Evolutionary conservation across 2,113 vertebrate genomes (phyloP).

Genomic region (Cephalopterus ornatus): DNA sequence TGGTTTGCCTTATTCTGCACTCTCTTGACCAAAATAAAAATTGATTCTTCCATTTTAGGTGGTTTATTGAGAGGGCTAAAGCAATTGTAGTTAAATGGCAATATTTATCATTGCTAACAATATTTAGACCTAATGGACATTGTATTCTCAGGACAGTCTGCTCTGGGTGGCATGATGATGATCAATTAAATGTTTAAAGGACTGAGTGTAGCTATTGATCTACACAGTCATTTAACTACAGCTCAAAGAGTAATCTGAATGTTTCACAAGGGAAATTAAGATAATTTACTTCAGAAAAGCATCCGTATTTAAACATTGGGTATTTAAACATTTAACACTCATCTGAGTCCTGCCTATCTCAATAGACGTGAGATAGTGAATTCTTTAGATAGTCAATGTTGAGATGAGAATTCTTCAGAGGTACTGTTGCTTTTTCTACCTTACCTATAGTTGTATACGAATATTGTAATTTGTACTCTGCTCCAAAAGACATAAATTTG

Average conservation of each 20-base stretch:
- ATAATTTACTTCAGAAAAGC: background rate
- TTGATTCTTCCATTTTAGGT: constrained; percentile 25
- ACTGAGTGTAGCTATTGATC: background rate
- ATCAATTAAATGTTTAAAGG: background rate
- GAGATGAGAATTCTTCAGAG: background rate
- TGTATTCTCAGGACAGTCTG: background rate
- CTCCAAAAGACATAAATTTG: background rate
- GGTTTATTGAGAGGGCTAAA: constrained; percentile 11
- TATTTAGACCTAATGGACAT: constrained; percentile 16
- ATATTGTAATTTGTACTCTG: background rate
- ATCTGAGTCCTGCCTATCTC: background rate
- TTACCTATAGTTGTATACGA: background rate
- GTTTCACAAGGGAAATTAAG: background rate
- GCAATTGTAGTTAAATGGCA: constrained; percentile 11
- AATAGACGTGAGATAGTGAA: background rate
- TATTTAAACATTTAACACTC: background rate
- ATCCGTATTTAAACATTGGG: background rate
- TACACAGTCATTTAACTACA: background rate
- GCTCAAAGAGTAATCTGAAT: constrained; percentile 3
- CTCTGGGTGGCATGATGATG: background rate
- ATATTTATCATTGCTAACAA: constrained; percentile 28
- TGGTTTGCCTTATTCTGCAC: background rate
- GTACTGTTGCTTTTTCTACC: background rate
- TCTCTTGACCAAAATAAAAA: constrained; percentile 40
- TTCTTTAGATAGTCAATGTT: background rate